Base-by-base conservation (phyloP, 2,797 vertebrate genomes). In the Petrocephalus schoutedeni region DNA sequence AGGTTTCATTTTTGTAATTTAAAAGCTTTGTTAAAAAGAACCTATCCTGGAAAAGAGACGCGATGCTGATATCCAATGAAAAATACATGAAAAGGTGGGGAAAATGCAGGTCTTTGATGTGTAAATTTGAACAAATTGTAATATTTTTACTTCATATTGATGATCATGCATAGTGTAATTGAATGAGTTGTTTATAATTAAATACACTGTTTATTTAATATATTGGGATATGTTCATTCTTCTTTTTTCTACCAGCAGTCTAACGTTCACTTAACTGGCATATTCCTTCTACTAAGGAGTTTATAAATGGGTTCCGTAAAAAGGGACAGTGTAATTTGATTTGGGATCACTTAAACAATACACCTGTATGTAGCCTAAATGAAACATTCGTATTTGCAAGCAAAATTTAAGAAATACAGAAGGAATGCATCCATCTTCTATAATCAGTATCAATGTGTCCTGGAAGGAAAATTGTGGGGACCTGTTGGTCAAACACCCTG, bases 151-250 rank as follows among this genome's bases (percentile, higher is more conserved):
- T 98, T 98, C 96, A 97, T 96, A 97, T 97, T 97, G 97, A 96
- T 94, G 80, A 83, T 97, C 97, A 97, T 98, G 97, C 96, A 97
- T 97, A 96, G 96, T 98, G 97, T 98, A 97, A 98, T 97, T 98
- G 96, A 67, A 98, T 96, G 96, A 98, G 96, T 96, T 98, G 97
- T 99, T 98, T 99, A 97, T 99, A 99, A 99, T 97, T 96, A 97
- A 97, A 97, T 97, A 97, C 95, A 96, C 95, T 96, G 98, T 99
- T 99, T 99, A 99, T 98, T 99, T 88, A 88, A 85, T 85, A 85
- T 85, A 88, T 99, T 99, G 96, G 96, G 96, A 54, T 1, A 83
- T 28, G 80, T 21, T 51, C 16, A 53, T 83, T 54, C 7, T 32
- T 64, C 0, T 9, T 19, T 41, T 77, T 41, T n/a, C 71, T 77